A percentile compares a stretch with the other conserved stretches of the same genome.
Evolutionary conservation across 2,888 invertebrate species (phyloP).

Genomic region (Minunthozetes semirufus): DNA sequence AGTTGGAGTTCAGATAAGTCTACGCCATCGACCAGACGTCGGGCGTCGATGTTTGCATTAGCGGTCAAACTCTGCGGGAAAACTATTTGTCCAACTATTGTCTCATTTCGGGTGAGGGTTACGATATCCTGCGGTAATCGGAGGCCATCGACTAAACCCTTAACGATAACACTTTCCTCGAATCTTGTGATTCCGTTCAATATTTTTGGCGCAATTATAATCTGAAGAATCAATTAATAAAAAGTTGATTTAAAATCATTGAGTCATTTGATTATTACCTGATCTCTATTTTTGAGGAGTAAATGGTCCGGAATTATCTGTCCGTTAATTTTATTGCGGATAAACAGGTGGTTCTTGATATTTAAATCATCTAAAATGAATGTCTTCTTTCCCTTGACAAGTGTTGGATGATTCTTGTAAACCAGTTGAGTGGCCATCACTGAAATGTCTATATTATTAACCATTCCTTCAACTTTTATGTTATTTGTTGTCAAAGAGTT

Average conservation of each 20-base stretch:
- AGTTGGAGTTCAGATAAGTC: slow-evolving; percentile 36
- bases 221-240: background rate
- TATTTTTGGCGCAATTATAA: slow-evolving; percentile 24
- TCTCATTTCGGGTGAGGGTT: slow-evolving; percentile 36
- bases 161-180: slow-evolving; percentile 26
- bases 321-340: slow-evolving; percentile 34
- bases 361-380: slow-evolving; percentile 34
- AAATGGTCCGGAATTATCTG: slow-evolving; percentile 38
- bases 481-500: slow-evolving; percentile 14
- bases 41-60: slow-evolving; percentile 33
- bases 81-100: slow-evolving; percentile 24
- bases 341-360: slow-evolving; percentile 23
- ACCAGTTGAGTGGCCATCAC: slow-evolving; percentile 35
- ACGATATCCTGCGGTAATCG: slow-evolving; percentile 38
- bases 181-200: slow-evolving; percentile 35
- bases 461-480: slow-evolving; percentile 35
- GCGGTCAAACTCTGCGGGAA: slow-evolving; percentile 37
- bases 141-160: slow-evolving; percentile 36
- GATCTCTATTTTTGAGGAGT: slow-evolving; percentile 28
- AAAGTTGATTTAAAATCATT: background rate
- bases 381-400: slow-evolving; percentile 34
- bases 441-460: slow-evolving; percentile 36
- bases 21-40: slow-evolving; percentile 38
- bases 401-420: slow-evolving; percentile 31
- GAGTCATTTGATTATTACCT: background rate